A percentile compares a stretch with the other conserved stretches of the same genome.
These are phyloP conservation scores for Carterocephalus palaemon DNA, from an alignment of 2,888 invertebrate species.

Conservation along the genomic window DNA sequence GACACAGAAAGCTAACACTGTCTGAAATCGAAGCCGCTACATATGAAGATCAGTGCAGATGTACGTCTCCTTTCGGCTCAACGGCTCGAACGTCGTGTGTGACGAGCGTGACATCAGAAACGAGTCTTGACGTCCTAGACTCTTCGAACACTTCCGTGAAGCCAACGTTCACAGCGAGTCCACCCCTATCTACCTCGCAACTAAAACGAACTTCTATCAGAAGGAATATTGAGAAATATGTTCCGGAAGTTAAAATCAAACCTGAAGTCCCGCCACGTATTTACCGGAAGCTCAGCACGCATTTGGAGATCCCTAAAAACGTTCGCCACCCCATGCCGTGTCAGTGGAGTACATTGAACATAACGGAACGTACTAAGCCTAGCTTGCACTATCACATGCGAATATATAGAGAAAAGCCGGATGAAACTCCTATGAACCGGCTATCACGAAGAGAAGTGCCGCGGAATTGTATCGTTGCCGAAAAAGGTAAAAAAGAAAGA, in stretches of 20 bases:
- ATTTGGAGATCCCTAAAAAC: conserved; percentile 69
- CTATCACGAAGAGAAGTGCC: conserved; percentile 53
- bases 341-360: conserved; percentile 74
- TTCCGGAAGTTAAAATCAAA: conserved; percentile 65
- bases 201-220: conserved; percentile 74
- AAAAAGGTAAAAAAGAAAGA: conserved; percentile 46
- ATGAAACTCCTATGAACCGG: conserved; percentile 42
- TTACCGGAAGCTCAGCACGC: conserved; percentile 69
- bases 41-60: conserved; percentile 84
- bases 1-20: conserved; percentile 66
- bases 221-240: conserved; percentile 62
- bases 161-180: conserved; percentile 66
- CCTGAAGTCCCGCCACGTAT: conserved; percentile 70
- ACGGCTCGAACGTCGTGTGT: conserved; percentile 84
- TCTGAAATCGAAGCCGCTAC: conserved; percentile 80
- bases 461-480: conserved; percentile 58
- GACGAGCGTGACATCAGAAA: conserved; percentile 78
- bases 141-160: conserved; percentile 74
- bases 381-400: conserved; percentile 76
- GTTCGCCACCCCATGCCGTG: conserved; percentile 62
- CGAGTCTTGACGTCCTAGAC: conserved; percentile 76
- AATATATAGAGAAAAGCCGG: conserved; percentile 64
- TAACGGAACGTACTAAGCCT: conserved; percentile 68
- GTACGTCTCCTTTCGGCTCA: conserved; percentile 85
- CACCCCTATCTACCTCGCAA: conserved; percentile 66